phyloP scores from a whole-genome alignment of 2,797 vertebrate genomes.

The Ibycter americanus region DNA sequence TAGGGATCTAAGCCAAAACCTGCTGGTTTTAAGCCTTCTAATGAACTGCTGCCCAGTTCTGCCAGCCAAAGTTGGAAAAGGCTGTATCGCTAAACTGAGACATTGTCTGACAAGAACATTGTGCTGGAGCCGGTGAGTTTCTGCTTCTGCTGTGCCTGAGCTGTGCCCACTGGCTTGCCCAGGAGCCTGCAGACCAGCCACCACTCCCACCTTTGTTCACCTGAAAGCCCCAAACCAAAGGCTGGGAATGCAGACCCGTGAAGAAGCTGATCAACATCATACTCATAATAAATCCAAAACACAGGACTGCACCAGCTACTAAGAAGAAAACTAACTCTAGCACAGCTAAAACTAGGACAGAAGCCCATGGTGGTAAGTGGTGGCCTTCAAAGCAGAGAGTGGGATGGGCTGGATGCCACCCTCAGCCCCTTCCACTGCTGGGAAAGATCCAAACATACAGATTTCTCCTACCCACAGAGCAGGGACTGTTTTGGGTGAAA shows the following conservation, averaged over 20 bases:
- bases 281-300: too few relatives aligned
- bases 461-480: not conserved
- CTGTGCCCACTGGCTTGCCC: not conserved
- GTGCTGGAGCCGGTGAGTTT: not conserved
- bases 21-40: not conserved
- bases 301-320: too few relatives aligned
- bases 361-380: not conserved
- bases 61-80: not conserved
- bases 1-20: not conserved
- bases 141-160: not conserved
- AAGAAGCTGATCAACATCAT: not conserved
- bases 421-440: not conserved
- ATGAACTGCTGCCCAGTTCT: not conserved
- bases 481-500: not conserved
- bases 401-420: not conserved
- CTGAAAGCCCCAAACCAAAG: not conserved
- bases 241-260: not conserved
- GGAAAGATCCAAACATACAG: not conserved
- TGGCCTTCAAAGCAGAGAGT: not conserved
- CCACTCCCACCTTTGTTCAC: accelerated
- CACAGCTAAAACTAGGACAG: too few relatives aligned
- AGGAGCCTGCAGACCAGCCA: not conserved
- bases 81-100: not conserved
- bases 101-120: not conserved
- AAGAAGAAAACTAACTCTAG: too few relatives aligned